These are phyloP conservation scores for Megaustenia siamemsis DNA, from an alignment of 2,888 invertebrate species.

Conservation along the genomic window DNA sequence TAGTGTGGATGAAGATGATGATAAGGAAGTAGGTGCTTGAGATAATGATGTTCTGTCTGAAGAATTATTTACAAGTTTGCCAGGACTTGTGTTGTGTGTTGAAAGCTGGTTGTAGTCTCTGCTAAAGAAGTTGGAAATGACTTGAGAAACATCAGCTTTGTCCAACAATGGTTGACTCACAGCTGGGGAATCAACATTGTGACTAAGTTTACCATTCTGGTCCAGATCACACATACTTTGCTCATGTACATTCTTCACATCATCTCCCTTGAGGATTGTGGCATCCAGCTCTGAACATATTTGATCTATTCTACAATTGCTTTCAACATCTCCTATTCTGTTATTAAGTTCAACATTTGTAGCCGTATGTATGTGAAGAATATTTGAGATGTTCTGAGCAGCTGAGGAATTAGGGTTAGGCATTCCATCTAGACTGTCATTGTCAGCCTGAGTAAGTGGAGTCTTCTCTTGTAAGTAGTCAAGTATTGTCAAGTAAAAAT, in stretches of 20 bases:
- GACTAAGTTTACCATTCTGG: slow-evolving; percentile 23
- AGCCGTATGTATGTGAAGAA: not conserved
- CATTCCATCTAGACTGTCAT: slow-evolving; percentile 42
- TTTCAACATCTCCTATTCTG: not conserved
- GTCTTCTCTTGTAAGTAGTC: slow-evolving; percentile 63
- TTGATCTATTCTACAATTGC: too few relatives aligned
- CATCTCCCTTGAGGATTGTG: not conserved
- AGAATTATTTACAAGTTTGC: not conserved
- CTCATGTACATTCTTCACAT: not conserved
- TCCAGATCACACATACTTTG: not conserved
- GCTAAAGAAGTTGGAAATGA: not conserved
- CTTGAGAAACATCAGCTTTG: not conserved
- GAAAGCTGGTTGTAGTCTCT: not conserved
- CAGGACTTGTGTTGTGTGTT: not conserved
- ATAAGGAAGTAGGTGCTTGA: not conserved
- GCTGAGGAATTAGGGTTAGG: slow-evolving; percentile 6
- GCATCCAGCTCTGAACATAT: not conserved
- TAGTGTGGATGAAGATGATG: not conserved
- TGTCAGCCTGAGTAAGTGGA: slow-evolving; percentile 26
- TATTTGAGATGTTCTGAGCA: not conserved
- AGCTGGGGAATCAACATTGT: not conserved
- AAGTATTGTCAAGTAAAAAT: slow-evolving; percentile 71
- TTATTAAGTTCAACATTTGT: not conserved
- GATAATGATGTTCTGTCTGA: not conserved
- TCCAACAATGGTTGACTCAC: not conserved